Percentiles rank a stretch among this genome's conserved stretches.
phyloP scores from a whole-genome alignment of 2,888 invertebrate species.

The Octodonta nipae region DNA sequence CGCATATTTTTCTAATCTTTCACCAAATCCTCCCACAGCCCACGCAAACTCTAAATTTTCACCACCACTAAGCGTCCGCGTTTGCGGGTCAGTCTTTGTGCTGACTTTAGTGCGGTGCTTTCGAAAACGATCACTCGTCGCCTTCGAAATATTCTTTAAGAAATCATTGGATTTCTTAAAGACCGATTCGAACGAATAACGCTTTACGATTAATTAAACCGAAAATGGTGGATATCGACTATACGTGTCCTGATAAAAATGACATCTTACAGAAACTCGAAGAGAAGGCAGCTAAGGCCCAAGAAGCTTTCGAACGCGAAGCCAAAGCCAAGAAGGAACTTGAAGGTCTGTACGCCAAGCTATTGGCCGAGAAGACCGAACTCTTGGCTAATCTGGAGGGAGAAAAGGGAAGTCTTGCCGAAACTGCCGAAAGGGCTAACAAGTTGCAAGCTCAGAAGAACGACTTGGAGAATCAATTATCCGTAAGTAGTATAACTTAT shows the following conservation, averaged over 20 bases:
- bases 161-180: constrained; percentile 13
- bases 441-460: constrained; percentile 91
- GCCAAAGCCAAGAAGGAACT: constrained; percentile 94
- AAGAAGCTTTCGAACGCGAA: constrained; percentile 87
- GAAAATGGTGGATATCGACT: constrained; percentile 27
- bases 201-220: neutral
- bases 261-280: constrained; percentile 76
- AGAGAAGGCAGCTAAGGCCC: constrained; percentile 90
- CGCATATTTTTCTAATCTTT: constrained; percentile 34
- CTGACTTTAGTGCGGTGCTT: constrained; percentile 14
- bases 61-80: constrained; percentile 1
- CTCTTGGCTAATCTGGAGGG: constrained; percentile 79
- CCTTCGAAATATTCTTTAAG: too few relatives aligned
- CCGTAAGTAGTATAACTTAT: constrained; percentile 70
- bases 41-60: constrained; percentile 11
- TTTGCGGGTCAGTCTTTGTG: constrained; percentile 1
- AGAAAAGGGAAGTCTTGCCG: constrained; percentile 84
- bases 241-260: constrained; percentile 24
- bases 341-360: constrained; percentile 83
- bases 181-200: constrained; percentile 9
- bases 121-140: constrained; percentile 9
- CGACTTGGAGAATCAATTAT: constrained; percentile 88
- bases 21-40: constrained; percentile 24
- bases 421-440: constrained; percentile 84
- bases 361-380: constrained; percentile 88